Conservation (phyloP, 2,797 vertebrate species). For the Danionella dracula region DNA sequence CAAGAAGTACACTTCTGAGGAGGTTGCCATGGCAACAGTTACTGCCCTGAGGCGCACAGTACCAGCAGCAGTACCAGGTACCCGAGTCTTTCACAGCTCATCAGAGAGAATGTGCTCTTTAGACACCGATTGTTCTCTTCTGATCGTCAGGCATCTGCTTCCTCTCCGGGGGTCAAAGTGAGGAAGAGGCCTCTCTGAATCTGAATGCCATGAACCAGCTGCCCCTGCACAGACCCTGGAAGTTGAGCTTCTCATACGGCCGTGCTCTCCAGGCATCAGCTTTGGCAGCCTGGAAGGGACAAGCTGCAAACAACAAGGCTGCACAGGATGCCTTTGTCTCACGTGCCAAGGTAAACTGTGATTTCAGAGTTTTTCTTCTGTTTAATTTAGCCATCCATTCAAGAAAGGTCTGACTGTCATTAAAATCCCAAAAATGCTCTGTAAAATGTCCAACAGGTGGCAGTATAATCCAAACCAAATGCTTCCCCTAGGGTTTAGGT, state of each 20-base stretch:
- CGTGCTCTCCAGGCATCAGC: slow-evolving; percentile 94
- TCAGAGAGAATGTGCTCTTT: not conserved
- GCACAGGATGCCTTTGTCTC: slow-evolving; percentile 82
- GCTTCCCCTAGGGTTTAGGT: too few relatives aligned
- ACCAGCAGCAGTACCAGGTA: slow-evolving; percentile 90
- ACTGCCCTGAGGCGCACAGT: slow-evolving; percentile 87
- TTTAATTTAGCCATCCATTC: too few relatives aligned
- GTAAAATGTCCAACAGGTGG: too few relatives aligned
- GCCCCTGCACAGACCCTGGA: slow-evolving; percentile 84
- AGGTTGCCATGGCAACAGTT: slow-evolving; percentile 89
- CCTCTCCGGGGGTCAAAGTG: slow-evolving; percentile 95
- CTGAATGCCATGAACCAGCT: slow-evolving; percentile 91
- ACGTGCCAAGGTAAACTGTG: slow-evolving; percentile 77
- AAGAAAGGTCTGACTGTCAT: too few relatives aligned
- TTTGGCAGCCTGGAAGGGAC: slow-evolving; percentile 86
- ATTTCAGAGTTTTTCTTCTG: too few relatives aligned
- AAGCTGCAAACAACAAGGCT: slow-evolving; percentile 79
- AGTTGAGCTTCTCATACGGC: slow-evolving; percentile 92
- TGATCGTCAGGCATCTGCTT: slow-evolving; percentile 85
- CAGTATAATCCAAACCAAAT: too few relatives aligned
- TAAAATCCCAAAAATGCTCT: too few relatives aligned
- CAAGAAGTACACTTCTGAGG: slow-evolving; percentile 86
- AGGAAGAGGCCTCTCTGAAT: slow-evolving; percentile 93
- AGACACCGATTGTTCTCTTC: not conserved
- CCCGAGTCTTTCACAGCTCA: not conserved